Percentiles rank a stretch among this genome's conserved stretches.
phyloP scores from a whole-genome alignment of 1,140 invertebrate species.

The Saccostrea echinata region DNA sequence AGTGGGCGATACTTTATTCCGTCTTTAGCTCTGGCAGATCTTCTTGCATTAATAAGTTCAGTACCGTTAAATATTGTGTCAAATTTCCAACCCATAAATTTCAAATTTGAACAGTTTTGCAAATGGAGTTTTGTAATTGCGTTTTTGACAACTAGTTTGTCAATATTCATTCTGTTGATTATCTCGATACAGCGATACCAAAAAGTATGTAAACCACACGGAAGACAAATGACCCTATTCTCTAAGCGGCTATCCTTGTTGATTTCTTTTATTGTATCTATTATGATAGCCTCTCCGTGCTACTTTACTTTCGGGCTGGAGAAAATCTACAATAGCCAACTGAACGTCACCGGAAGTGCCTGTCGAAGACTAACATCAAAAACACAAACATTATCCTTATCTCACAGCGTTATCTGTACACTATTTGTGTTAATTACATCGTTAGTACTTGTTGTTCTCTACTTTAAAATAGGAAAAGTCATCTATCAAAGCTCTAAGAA shows the following conservation, averaged over 20 bases:
- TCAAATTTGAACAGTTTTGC: constrained; percentile 41
- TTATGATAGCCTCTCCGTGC: constrained; percentile 2
- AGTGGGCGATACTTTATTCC: constrained; percentile 39
- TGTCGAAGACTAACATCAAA: not conserved
- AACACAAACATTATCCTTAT: not conserved
- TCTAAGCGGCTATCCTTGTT: constrained; percentile 2
- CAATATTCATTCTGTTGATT: constrained; percentile 29
- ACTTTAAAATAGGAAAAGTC: not conserved
- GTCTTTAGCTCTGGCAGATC: constrained; percentile 18
- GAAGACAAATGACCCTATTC: constrained; percentile 46
- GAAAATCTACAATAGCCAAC: not conserved
- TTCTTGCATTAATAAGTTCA: not conserved
- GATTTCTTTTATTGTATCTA: constrained; percentile 28
- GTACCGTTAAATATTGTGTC: constrained; percentile 30
- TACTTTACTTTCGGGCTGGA: constrained; percentile 41
- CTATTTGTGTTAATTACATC: not conserved
- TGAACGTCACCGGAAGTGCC: not conserved
- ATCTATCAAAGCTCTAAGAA: not conserved
- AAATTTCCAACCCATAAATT: constrained; percentile 34
- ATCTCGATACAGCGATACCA: constrained; percentile 51
- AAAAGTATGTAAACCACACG: constrained; percentile 47
- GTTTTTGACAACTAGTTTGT: constrained; percentile 24
- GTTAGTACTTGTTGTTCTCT: not conserved
- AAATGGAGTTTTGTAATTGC: constrained; percentile 43
- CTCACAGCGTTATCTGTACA: not conserved